Base-by-base conservation (phyloP, 2,797 vertebrate genomes). In the Bovichtus diacanthus region DNA sequence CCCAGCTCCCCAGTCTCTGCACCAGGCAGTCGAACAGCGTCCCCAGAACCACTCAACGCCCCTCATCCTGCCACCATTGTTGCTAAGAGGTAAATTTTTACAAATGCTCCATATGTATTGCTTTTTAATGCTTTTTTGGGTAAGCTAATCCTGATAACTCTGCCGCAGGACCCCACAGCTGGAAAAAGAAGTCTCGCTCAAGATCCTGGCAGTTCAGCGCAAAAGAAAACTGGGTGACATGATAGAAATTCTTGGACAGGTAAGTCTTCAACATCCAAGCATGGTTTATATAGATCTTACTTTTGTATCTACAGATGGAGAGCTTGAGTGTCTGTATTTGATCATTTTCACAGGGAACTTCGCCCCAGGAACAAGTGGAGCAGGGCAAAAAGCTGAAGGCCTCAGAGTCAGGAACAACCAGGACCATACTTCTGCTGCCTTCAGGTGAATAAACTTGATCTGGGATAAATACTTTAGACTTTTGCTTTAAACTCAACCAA, bases 161-260 rank as follows among this genome's bases (percentile, higher is more conserved):
- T 91, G 75, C 88, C 90, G 46, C 89, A 99, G 97, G 90, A 90
- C 92, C 84, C 88, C 93, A 53, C 87, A 94, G 91, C 67, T 94
- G 91, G 95, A 97, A 71, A 94, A 95, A 91, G 95, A 96, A 64
- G 80, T 96, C 64, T 95, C 94, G 67, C 95, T 97, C 80, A 96
- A 96, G 90, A 95, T 95, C 74, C 77, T 97, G 78, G 95, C 94
- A 84, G 95, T 95, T 90, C 96, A 97, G 79, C 96, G 97, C 83
- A 99, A 99, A 93, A 95, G 98, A 89, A 99, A 98, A 94, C 95
- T 98, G 90, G 95, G 96, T 77, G 95, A 96, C 31, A 93, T 96
- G 69, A 94, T 94, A 74, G 94, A 97, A 88, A 94, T 96, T 74
- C 91, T 97, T 81, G 97, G 93, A 93, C 96, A 97, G 95, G 98